phyloP scores from a whole-genome alignment of 64 coral and sea anemone species.

The Dendronephthya gigantea region DNA sequence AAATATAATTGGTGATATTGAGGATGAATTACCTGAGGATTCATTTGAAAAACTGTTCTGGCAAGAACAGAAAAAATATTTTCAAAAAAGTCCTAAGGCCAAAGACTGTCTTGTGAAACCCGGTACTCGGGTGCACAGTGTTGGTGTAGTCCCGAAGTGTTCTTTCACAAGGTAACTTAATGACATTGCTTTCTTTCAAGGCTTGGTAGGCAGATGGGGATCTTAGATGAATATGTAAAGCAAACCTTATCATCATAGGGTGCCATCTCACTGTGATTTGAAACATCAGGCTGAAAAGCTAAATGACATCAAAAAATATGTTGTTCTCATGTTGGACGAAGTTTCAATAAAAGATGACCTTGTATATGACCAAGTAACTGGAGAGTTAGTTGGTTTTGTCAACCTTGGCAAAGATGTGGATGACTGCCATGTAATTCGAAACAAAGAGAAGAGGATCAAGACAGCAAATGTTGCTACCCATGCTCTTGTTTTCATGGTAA shows the following conservation, averaged over 20 bases:
- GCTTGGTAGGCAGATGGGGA: neutral
- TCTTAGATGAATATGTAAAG: neutral
- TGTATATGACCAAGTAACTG: neutral
- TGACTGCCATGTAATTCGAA: neutral
- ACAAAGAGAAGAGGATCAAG: neutral
- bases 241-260: constrained; percentile 3
- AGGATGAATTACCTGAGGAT: neutral
- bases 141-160: neutral
- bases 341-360: neutral
- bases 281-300: neutral
- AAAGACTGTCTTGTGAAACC: neutral
- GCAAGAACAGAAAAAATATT: neutral
- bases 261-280: neutral
- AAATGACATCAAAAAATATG: neutral
- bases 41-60: constrained; percentile 4
- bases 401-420: neutral
- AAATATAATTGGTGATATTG: neutral
- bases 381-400: neutral
- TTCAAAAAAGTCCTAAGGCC: neutral
- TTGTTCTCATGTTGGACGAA: neutral
- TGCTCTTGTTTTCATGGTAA: neutral
- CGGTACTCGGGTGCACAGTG: neutral
- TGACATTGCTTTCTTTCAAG: neutral
- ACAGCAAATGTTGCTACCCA: neutral
- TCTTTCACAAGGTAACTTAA: neutral